Evolutionary conservation across 2,888 invertebrate genomes (phyloP), one percentile per base, ranked within the genome.

Genomic region (Epistrophella euchroma): DNA sequence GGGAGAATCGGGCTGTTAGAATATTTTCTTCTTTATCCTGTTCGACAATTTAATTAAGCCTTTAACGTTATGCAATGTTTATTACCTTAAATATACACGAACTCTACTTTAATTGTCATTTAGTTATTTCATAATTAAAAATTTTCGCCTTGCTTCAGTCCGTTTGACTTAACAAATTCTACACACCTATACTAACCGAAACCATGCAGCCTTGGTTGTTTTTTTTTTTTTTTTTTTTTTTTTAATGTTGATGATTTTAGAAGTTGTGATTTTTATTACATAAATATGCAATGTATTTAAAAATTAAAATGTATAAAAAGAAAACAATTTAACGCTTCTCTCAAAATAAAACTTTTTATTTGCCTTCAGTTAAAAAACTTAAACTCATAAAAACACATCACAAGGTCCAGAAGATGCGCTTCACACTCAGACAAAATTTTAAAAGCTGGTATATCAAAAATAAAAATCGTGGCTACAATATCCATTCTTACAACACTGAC

Each of bases 251-350:
- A 28, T 40, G 35, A 3, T 3, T 35, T 19, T 19, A 32, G n/a
- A n/a, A 32, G 17, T 62, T 43, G 4, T 40, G 25, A 60, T n/a
- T n/a, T n/a, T n/a, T n/a, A n/a, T 60, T 22, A 37, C 22, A 60
- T 60, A 37, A 62, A 62, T 62, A 62, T 62, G 60, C 60, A 62
- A 62, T 60, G 4, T 60, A 32, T 62, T 15, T 22, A 28, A 1
- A 62, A 25, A 43, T 11, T 0, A 40, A 35, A 58, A 32, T 10
- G 1, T 19, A 56, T 35, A 56, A 37, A 60, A 35, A 19, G 6
- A 40, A 60, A 60, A 60, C 22, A 55, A 32, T 55, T 32, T 32
- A 32, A 55, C 55, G 17, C 55, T 32, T 40, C 19, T 15, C n/a
- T 40, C 9, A 43, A 9, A 43, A 62, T 60, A n/a, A 4, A 9